phyloP scores from a whole-genome alignment of 2,888 invertebrate species.

The Acleris holmiana region DNA sequence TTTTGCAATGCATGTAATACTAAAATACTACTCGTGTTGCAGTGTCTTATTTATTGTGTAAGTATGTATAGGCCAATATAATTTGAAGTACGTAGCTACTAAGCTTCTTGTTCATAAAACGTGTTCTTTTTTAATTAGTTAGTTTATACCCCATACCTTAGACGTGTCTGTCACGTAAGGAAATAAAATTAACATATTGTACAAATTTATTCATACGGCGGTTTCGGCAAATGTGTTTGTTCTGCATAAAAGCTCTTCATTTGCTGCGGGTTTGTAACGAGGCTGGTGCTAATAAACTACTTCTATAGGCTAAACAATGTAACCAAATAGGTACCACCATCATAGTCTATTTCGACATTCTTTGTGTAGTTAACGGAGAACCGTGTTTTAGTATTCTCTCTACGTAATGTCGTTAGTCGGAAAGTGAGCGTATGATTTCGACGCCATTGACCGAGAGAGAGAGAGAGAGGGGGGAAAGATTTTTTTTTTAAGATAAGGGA shows the following conservation, averaged over 20 bases:
- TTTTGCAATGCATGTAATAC: no score
- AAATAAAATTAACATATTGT: constrained; percentile 30
- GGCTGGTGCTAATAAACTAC: constrained; percentile 13
- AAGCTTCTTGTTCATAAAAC: not conserved
- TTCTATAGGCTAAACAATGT: constrained; percentile 7
- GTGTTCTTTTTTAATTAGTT: not conserved
- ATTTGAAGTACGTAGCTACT: not conserved
- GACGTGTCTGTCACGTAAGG: constrained; percentile 13
- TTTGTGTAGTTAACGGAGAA: no score
- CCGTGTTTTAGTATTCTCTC: no score
- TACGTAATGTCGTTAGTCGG: no score
- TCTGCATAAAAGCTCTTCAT: constrained; percentile 34
- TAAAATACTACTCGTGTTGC: no score
- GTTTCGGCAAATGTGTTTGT: constrained; percentile 30
- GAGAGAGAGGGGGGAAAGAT: no score
- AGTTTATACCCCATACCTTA: not conserved
- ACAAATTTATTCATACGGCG: constrained; percentile 29
- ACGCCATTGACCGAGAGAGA: no score
- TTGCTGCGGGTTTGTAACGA: constrained; percentile 23
- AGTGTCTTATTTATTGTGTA: no score
- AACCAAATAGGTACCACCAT: not conserved
- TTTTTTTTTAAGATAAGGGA: no score
- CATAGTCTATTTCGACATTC: not conserved
- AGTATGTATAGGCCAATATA: no score
- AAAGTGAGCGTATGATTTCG: no score